Percentiles rank a stretch among this genome's conserved stretches.
Conservation (phyloP, 2,888 invertebrate species). For the Drosophila anomalipes region DNA sequence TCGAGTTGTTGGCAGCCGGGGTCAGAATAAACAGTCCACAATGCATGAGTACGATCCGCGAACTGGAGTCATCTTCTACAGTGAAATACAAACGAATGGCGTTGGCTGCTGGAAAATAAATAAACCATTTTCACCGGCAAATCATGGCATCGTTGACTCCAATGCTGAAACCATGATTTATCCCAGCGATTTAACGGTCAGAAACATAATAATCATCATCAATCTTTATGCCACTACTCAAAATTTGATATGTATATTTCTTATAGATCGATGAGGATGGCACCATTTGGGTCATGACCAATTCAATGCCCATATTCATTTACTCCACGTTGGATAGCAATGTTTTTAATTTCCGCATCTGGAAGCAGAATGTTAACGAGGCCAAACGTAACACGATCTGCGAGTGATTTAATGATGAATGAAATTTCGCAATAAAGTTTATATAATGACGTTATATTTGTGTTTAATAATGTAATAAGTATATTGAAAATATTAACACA, state of each 20-base stretch:
- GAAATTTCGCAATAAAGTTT: slow-evolving; percentile 49
- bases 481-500: slow-evolving; percentile 61
- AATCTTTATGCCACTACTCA: background rate
- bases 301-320: slow-evolving; percentile 89
- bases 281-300: slow-evolving; percentile 89
- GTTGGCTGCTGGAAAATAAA: slow-evolving; percentile 91
- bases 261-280: slow-evolving; percentile 87
- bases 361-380: slow-evolving; percentile 85
- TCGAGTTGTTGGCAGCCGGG: slow-evolving; percentile 88
- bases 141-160: slow-evolving; percentile 87
- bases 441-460: slow-evolving; percentile 50
- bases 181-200: slow-evolving; percentile 88
- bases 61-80: slow-evolving; percentile 89
- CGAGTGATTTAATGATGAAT: slow-evolving; percentile 63
- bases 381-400: slow-evolving; percentile 86
- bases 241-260: slow-evolving; percentile 56
- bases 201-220: background rate
- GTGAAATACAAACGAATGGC: slow-evolving; percentile 89
- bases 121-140: slow-evolving; percentile 84
- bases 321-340: slow-evolving; percentile 88
- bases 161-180: slow-evolving; percentile 89
- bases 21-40: slow-evolving; percentile 88
- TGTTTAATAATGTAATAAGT: slow-evolving; percentile 51
- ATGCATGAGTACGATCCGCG: slow-evolving; percentile 88
- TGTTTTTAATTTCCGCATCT: slow-evolving; percentile 88